Evolutionary conservation across 2,797 vertebrate species (phyloP), one percentile per base, ranked within the genome.

Genomic region (Platyrinchus mystaceus): DNA sequence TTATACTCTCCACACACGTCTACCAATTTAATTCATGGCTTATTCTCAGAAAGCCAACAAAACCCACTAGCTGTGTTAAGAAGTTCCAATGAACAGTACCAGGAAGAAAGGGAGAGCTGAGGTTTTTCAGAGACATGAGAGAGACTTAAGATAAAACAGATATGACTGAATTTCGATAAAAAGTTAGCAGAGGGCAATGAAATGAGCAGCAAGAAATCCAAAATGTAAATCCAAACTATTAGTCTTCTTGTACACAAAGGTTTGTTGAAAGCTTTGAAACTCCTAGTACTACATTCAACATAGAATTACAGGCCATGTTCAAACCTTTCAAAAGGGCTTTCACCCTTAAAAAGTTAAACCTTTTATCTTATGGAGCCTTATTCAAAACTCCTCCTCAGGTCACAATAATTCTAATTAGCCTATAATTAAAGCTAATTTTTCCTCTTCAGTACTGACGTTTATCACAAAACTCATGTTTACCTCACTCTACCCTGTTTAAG

Each of bases 31-130:
- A 34, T 67, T 70, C 1, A 8, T 30, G 58, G 10, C 4, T 44
- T 85, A 46, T 27, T 76, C 19, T 47, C 46, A 73, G 59, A 86
- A 78, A 84, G 14, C 3, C 14, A 53, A 36, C 5, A 59, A 84
- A 75, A 14, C 0, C 4, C 20, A 15, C 2, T 28, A 58, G 21
- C 0, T 64, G 6, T 32, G 9, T 59, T 52, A 36, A 55, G 4
- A 73, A 39, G 41, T 55, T 73, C 17, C 43, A 66, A 78, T 8
- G 27, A 71, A 43, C 11, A 23, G 5, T 16, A 55, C 24, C 8
- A 49, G 14, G 21, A 84, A 28, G 20, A 60, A 60, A 10, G 60
- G 4, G 14, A 71, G 89, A 84, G 8, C 6, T 28, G 15, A 69
- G 10, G 10, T 60, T 3, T 56, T 89, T 62, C 71, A 71, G 44